Evolutionary conservation across 2,888 invertebrate genomes (phyloP), one percentile per base, ranked within the genome.

Genomic region (Proisotoma minuta): DNA sequence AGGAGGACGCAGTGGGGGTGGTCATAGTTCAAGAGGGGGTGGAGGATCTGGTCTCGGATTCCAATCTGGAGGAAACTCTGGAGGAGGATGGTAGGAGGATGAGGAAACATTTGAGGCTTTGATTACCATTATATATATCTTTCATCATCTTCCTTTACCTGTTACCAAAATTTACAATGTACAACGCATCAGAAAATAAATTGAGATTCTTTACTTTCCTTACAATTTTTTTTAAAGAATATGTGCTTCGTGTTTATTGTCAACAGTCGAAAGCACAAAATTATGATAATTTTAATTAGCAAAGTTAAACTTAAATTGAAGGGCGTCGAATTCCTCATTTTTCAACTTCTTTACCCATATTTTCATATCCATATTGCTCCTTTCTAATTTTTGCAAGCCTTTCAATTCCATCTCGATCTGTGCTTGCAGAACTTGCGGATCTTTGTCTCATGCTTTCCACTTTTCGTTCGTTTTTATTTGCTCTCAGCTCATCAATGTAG

Each of bases 401-500:
- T n/a, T 43, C 43, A 5, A 43, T 43, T 20, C 43, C 43, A 43
- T 43, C 18, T 4, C 4, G 5, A 5, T n/a, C 10, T n/a, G 15
- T 20, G 5, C 18, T 12, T 20, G 20, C 43, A 15, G 34, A 34
- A 34, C 34, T 10, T 10, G 15, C 34, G 43, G 18, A 18, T 20
- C 18, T 20, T 18, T 5, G 18, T 20, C 43, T 43, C 8, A 10
- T 34, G 18, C 43, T 43, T 20, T 20, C 12, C 12, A 52, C n/a
- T 28, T 50, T 22, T n/a, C 56, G 26, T 20, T 62, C 60, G 3
- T 24, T 24, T 2, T 40, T n/a, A 1, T 49, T 61, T 10, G 27
- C 20, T 15, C 49, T 43, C 15, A 73, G 20, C 40, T 73, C 73
- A 8, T 73, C 64, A 0, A 69, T 65, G 53, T 60, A 73, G 18